These are phyloP conservation scores for Discoglossus pictus DNA, from an alignment of 2,797 vertebrate species.

Conservation along the genomic window DNA sequence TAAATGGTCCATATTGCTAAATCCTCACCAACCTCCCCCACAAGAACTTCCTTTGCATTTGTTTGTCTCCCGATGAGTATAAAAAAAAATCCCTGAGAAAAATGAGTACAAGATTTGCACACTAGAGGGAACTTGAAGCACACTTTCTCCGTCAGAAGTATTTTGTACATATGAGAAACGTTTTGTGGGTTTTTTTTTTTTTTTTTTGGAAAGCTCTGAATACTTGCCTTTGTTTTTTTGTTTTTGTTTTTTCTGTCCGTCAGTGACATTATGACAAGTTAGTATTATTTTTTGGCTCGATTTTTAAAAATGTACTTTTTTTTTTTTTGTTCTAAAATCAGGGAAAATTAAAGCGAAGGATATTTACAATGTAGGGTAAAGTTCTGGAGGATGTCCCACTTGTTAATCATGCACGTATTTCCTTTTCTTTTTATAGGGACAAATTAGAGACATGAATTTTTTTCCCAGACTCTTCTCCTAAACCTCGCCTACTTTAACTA, in stretches of 20 bases:
- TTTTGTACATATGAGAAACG: neutral
- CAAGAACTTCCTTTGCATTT: too few species aligned
- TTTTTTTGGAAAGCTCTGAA: constrained; percentile 10
- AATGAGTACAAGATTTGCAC: neutral
- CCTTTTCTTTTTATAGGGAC: constrained; percentile 14
- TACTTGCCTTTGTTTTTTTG: neutral
- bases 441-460: constrained; percentile 15
- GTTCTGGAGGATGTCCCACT: neutral
- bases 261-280: too few species aligned
- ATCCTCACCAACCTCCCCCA: too few species aligned
- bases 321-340: neutral
- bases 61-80: too few species aligned
- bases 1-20: too few species aligned
- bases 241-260: too few species aligned
- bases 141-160: neutral
- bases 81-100: too few species aligned
- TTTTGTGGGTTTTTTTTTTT: neutral
- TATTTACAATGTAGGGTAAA: constrained; percentile 1
- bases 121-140: constrained; percentile 7
- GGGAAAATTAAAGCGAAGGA: neutral
- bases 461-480: constrained; percentile 38
- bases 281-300: too few species aligned
- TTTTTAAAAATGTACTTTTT: too few species aligned
- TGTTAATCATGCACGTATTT: neutral
- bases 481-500: constrained; percentile 17